Evolutionary conservation across 2,888 invertebrate genomes (phyloP), one percentile per base, ranked within the genome.

Genomic region (Pseudanteris insignis): DNA sequence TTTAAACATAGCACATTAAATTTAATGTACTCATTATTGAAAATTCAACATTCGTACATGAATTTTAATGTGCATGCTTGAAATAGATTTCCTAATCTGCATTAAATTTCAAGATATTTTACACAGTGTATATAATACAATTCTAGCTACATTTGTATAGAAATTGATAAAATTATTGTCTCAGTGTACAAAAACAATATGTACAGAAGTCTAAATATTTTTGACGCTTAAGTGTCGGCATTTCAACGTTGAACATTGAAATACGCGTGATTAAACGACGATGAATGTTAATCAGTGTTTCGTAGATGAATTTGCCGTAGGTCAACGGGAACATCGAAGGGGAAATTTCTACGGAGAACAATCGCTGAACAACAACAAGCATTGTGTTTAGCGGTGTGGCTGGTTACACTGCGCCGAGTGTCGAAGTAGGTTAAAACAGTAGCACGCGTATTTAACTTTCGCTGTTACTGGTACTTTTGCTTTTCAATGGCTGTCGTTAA

Each of bases 401-500:
- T 54, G 37, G 53, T 48, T 54, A 60, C 60, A 60, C 37, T 60
- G 48, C 53, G 36, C 41, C 48, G 37, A 40, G 29, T 15, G 34
- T 3, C 40, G 15, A 63, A 63, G 58, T 63, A 48, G 63, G 63
- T 63, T 58, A 63, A 63, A 63, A 63, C 58, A 46, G 63, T 57
- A 37, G 58, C 44, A 48, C 47, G 28, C 36, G 48, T 37, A 43
- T 47, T 62, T 63, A 44, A 63, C 63, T 63, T 63, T 58, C 63
- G 58, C 58, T 48, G 47, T 57, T 57, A 48, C 57, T 50, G 34
- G 24, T 47, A 63, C 63, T 63, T 54, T 63, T 63, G 63, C 58
- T 63, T 58, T 63, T 58, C 63, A 63, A 58, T 44, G 43, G 34
- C 57, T 29, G 43, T 47, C 62, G 51, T 53, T 48, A 63, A 55